A percentile compares a stretch with the other conserved stretches of the same genome.
These are phyloP conservation scores for Elymnias hypermnestra DNA, from an alignment of 1,140 invertebrate species.

Conservation along the genomic window DNA sequence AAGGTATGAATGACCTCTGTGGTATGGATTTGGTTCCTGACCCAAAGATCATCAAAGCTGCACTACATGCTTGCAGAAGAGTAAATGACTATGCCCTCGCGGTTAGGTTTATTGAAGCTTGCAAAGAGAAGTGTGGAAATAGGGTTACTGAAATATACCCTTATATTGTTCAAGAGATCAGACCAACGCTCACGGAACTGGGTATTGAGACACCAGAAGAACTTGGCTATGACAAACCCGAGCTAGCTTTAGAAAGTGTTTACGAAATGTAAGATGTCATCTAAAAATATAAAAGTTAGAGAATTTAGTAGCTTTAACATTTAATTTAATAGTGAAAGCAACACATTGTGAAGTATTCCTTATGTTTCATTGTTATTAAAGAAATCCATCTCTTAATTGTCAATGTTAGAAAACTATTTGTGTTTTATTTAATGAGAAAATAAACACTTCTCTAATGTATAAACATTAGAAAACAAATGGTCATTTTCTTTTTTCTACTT, in stretches of 20 bases:
- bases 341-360: slow-evolving; percentile 27
- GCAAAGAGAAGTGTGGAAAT: slow-evolving; percentile 93
- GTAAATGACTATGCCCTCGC: slow-evolving; percentile 96
- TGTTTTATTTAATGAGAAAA: slow-evolving; percentile 4
- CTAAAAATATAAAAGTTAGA: slow-evolving; percentile 61
- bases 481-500: not conserved
- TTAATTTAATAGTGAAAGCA: slow-evolving; percentile 40
- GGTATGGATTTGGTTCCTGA: slow-evolving; percentile 97
- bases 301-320: slow-evolving; percentile 58
- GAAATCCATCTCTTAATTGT: slow-evolving; percentile 4
- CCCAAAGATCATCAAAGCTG: slow-evolving; percentile 93
- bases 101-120: slow-evolving; percentile 93
- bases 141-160: slow-evolving; percentile 90
- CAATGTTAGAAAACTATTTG: slow-evolving; percentile 4
- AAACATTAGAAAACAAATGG: not conserved
- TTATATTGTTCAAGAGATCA: slow-evolving; percentile 94
- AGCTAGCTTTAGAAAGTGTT: slow-evolving; percentile 88
- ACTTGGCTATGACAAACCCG: slow-evolving; percentile 97
- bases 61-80: slow-evolving; percentile 93
- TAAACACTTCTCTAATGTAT: not conserved
- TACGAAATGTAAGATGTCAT: slow-evolving; percentile 77
- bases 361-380: slow-evolving; percentile 4
- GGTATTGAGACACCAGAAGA: slow-evolving; percentile 97
- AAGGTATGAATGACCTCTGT: slow-evolving; percentile 88
- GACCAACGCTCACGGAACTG: slow-evolving; percentile 93